Evolutionary conservation across 2,113 vertebrate species (phyloP), one percentile per base, ranked within the genome.

Genomic region (Malurus elegans): DNA sequence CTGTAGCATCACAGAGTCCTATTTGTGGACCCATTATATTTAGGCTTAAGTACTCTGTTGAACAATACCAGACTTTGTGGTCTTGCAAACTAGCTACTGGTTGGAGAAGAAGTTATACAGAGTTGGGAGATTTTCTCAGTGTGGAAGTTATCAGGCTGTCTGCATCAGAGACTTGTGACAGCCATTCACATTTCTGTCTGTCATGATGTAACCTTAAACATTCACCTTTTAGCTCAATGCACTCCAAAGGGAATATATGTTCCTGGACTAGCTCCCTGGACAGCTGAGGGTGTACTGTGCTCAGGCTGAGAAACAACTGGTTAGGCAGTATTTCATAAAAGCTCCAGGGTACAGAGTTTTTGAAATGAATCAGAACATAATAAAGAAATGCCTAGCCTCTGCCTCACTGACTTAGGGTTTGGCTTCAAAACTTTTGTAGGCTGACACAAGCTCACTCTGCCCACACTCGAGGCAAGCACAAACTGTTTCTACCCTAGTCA

Each of bases 371-470:
- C 95, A 97, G 91, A 94, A 88, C 25, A 1, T 91, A 94, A 92
- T 95, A 95, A 97, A 96, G 88, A 96, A 95, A 97, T 97, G 92
- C 92, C 92, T 95, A 94, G 95, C 95, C 95, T 97, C 96, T 96
- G 95, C 88, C 90, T 97, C 96, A 97, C 88, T 74, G 47, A 83
- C 44, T 88, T 74, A 84, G 67, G 92, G 92, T 97, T 96, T 96
- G 95, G 95, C 96, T 93, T 64, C 88, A 95, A 67, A 88, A 5
- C 8, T 45, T 84, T 83, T 95, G 83, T 88, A 91, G 92, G 60
- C 92, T 93, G 86, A 94, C 79, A 95, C 47, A 86, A 54, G 51
- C 75, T 91, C 0, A 0, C 47, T 76, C 88, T 95, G 91, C 95
- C 94, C 75, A 92, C 88, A 83, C 88, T 90, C 60, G 88, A 93